Percentiles rank a stretch among this genome's conserved stretches.
phyloP scores from a whole-genome alignment of 2,888 invertebrate genomes.

The Lingula anatina region DNA sequence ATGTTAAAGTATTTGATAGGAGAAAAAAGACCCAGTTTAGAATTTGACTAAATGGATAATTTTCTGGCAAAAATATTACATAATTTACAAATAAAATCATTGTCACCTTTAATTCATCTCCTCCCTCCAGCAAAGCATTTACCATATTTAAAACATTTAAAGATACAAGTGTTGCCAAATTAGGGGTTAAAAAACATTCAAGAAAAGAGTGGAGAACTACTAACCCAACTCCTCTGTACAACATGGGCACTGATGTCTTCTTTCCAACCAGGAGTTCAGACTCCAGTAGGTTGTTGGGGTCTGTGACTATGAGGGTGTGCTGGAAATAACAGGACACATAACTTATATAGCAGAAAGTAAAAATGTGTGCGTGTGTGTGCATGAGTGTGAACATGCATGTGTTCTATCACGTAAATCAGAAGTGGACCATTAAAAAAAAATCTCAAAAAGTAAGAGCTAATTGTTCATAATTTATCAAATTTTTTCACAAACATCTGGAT shows the following conservation, averaged over 20 bases:
- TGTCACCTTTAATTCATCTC: too few species aligned
- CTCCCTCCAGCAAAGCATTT: too few species aligned
- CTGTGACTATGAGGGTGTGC: constrained; percentile 87
- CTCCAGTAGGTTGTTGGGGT: constrained; percentile 77
- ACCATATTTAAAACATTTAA: too few species aligned
- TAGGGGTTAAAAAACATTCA: too few species aligned
- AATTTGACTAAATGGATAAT: too few species aligned
- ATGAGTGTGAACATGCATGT: neutral
- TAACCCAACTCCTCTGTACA: constrained; percentile 78
- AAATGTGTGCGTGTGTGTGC: too few species aligned
- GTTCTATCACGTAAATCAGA: neutral
- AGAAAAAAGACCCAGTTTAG: neutral
- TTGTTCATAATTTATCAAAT: neutral
- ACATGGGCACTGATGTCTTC: constrained; percentile 58
- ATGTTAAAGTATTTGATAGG: neutral
- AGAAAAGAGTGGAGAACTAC: too few species aligned
- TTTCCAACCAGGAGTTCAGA: constrained; percentile 82
- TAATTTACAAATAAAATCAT: too few species aligned
- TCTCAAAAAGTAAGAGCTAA: neutral
- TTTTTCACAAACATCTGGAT: too few species aligned
- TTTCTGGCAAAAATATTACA: too few species aligned
- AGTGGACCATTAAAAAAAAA: neutral
- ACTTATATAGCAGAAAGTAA: too few species aligned
- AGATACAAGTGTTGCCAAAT: too few species aligned
- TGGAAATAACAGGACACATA: constrained; percentile 53